Conservation (phyloP, 1,140 invertebrate genomes). For the Aricia agestis region DNA sequence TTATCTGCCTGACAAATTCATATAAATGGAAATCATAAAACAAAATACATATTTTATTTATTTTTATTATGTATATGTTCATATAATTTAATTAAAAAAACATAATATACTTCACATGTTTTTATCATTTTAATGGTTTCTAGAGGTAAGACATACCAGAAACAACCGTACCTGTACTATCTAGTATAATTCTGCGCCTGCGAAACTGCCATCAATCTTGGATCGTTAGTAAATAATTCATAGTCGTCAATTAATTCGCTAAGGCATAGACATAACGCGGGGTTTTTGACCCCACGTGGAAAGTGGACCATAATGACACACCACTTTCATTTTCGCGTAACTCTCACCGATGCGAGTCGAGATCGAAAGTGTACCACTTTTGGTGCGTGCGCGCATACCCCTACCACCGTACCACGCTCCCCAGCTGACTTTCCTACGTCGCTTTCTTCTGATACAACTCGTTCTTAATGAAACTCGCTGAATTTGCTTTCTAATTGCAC, state of each 20-base stretch:
- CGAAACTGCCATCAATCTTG: background rate
- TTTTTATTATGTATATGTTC: no score
- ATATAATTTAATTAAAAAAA: no score
- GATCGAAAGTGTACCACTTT: slow-evolving; percentile 74
- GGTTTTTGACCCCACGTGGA: slow-evolving; percentile 66
- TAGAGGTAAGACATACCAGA: no score
- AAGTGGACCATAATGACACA: slow-evolving; percentile 73
- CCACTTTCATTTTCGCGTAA: slow-evolving; percentile 74
- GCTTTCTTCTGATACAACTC: slow-evolving; percentile 62
- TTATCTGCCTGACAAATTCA: no score
- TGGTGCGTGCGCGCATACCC: slow-evolving; percentile 66
- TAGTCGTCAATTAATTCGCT: slow-evolving; percentile 35
- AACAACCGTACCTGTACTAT: no score
- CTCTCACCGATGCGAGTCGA: slow-evolving; percentile 68
- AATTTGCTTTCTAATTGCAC: slow-evolving; percentile 73
- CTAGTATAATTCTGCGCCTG: no score
- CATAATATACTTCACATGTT: no score
- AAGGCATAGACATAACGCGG: slow-evolving; percentile 24
- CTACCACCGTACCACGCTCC: slow-evolving; percentile 24
- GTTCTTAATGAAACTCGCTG: slow-evolving; percentile 50
- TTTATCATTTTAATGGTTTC: no score
- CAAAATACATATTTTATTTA: no score
- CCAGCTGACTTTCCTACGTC: slow-evolving; percentile 57
- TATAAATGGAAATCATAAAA: no score
- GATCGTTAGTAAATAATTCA: background rate